Base-by-base conservation (phyloP, 1,140 invertebrate genomes). In the Drosophila oshimai region DNA sequence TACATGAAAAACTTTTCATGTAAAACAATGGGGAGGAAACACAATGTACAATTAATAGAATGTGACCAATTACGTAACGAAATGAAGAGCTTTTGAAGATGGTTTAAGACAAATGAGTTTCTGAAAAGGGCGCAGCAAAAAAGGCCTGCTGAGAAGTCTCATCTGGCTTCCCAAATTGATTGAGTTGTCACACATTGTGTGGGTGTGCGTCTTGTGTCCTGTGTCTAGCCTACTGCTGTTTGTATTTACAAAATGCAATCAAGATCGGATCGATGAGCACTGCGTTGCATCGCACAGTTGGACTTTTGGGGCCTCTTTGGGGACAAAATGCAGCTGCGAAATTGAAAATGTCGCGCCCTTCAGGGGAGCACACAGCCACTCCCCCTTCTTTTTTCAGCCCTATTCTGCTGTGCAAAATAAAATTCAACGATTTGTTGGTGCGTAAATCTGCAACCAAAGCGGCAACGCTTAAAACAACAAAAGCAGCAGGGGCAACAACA, bases 361-460 rank as follows among this genome's bases (percentile, higher is more conserved):
- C 33, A n/a, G 15, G 36, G 33, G 28, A 12, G 44, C 15, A n/a
- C n/a, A n/a, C n/a, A n/a, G n/a, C 7, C 39, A 15, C 9, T 6
- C 45, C 6, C 10, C 18, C 12, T n/a, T n/a, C 26, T 3, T 45
- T 31, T 37, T 39, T 12, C 2, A 26, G 6, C 28, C 22, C 37
- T 17, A 33, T 47, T 39, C 12, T 13, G 13, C 4, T 7, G 10
- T 28, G 31, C 26, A 12, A 64, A 65, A 84, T 79, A 80, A 86
- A 86, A 80, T 80, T 86, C 64, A 55, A 76, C 80, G 80, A 86
- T 86, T 86, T 86, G 80, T 60, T 86, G 80, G 75, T 86, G 80
- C 80, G 80, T 86, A 80, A 86, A 86, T 86, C 80, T 76, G 67
- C 75, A 86, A 75, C 75, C 67, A 79, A 80, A 79, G 81, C 80